Evolutionary conservation across 2,797 vertebrate genomes (phyloP).

Genomic region (Tokudaia tokunoshimensis): DNA sequence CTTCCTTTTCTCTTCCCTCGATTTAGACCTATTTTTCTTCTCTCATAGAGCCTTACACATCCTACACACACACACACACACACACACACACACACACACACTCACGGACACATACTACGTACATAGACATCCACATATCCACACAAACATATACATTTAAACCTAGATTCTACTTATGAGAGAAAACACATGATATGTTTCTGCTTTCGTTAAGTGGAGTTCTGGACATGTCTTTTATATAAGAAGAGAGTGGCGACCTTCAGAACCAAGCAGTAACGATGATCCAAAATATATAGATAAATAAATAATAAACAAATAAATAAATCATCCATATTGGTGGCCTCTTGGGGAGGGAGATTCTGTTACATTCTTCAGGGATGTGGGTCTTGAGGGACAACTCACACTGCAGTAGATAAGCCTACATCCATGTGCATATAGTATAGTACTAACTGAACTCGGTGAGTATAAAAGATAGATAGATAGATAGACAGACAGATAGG

Average conservation of each 20-base stretch:
- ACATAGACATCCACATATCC: not conserved
- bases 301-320: not conserved
- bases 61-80: not conserved
- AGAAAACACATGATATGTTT: not conserved
- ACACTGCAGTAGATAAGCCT: too few species aligned
- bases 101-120: not conserved
- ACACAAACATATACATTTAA: not conserved
- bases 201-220: not conserved
- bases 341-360: too few species aligned
- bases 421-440: not conserved
- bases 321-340: not conserved
- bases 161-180: not conserved
- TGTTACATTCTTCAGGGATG: not conserved
- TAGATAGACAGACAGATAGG: not conserved
- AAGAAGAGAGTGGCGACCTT: not conserved
- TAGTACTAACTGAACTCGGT: not conserved
- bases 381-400: too few species aligned
- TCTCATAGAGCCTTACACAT: not conserved
- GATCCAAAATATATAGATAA: not conserved
- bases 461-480: not conserved
- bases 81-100: not conserved
- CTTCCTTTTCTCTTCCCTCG: not conserved
- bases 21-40: not conserved
- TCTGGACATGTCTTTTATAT: not conserved
- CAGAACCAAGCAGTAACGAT: not conserved